These are phyloP conservation scores for Aleiodes sp. DNA, from an alignment of 1,140 invertebrate genomes.

Conservation along the genomic window DNA sequence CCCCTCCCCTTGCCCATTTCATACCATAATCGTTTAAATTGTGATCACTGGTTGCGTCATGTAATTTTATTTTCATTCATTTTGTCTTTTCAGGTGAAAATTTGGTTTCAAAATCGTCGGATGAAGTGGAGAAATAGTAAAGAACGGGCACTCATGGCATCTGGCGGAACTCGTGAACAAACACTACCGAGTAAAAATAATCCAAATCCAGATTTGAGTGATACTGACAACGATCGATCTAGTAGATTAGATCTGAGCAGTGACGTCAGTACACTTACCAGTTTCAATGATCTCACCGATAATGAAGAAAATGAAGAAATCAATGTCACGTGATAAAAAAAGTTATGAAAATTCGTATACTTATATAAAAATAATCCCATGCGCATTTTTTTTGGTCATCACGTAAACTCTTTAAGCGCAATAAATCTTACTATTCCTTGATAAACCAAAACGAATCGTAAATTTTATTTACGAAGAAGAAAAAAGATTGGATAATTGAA, in stretches of 20 bases:
- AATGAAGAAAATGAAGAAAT: constrained; percentile 84
- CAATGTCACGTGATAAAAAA: constrained; percentile 79
- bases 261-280: constrained; percentile 64
- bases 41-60: not conserved
- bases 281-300: constrained; percentile 71
- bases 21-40: not conserved
- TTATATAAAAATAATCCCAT: constrained; percentile 34
- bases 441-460: constrained; percentile 19
- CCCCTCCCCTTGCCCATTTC: not conserved
- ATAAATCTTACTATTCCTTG: not conserved
- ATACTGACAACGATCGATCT: constrained; percentile 82
- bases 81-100: constrained; percentile 82
- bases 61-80: not conserved
- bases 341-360: not conserved
- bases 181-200: constrained; percentile 97
- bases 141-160: constrained; percentile 92
- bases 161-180: constrained; percentile 91
- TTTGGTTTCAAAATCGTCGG: constrained; percentile 95
- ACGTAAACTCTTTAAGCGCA: constrained; percentile 29
- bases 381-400: constrained; percentile 13
- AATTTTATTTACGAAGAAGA: constrained; percentile 28
- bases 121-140: constrained; percentile 99
- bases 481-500: not conserved
- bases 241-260: constrained; percentile 68
- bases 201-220: constrained; percentile 94